Evolutionary conservation across 2,888 invertebrate species (phyloP), one percentile per base, ranked within the genome.

Genomic region (Tipula vernalis): DNA sequence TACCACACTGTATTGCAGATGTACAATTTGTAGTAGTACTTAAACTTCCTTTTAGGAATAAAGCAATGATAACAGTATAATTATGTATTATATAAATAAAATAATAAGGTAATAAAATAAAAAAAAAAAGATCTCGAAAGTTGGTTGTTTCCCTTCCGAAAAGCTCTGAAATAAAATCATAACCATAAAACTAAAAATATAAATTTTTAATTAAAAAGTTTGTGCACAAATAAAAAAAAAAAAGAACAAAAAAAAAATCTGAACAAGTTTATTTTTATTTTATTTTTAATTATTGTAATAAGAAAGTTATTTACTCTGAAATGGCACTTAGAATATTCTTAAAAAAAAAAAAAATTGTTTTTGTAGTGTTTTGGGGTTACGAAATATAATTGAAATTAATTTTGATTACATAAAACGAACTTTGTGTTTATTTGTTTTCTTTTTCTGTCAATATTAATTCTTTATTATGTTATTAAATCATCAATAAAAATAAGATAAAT

Each of bases 241-340:
- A 39, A 4, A 4, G 5, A 39, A 39, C 3, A 6, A 39, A 39
- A 39, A 6, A 39, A 71, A 71, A 71, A 71, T 71, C 28, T 3
- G 18, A 71, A 71, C 28, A 71, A 71, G 28, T 28, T 71, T 71
- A 28, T 28, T 71, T 71, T 71, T 71, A 71, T 71, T 71, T 71
- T 71, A 71, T 71, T 71, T 71, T 71, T 71, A 71, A 71, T 71
- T 71, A 71, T 71, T 71, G 71, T 71, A 71, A 71, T 71, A 71
- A 71, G 71, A 71, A 71, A 71, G 71, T 71, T 71, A 28, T 71
- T 71, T 71, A 28, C 71, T 71, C 28, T 71, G 71, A 28, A 71
- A 71, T 71, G 28, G 71, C 71, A 71, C 71, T 71, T 28, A 71
- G 28, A 71, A 28, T 51, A 71, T 71, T 51, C 28, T 28, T 10